Percentiles rank a stretch among this genome's conserved stretches.
Conservation (phyloP, 2,888 invertebrate species). For the Syritta pipiens region DNA sequence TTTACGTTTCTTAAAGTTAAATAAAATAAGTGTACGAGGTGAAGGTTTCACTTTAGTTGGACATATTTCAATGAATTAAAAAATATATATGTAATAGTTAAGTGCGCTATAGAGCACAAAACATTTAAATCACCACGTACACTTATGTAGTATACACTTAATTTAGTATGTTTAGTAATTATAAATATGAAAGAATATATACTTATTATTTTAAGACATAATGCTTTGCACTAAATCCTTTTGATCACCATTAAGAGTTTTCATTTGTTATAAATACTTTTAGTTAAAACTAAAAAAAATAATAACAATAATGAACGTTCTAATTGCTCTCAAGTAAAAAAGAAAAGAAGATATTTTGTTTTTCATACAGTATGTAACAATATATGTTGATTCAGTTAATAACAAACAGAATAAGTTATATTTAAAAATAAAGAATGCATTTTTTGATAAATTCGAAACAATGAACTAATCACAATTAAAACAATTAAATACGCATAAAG, state of each 20-base stretch:
- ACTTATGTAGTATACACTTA: constrained; percentile 45
- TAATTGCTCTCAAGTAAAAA: neutral
- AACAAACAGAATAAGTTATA: too few relatives aligned
- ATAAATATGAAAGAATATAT: constrained; percentile 68
- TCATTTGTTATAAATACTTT: constrained; percentile 51
- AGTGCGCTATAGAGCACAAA: neutral
- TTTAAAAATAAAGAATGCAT: too few relatives aligned
- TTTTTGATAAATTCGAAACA: too few relatives aligned
- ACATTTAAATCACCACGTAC: constrained; percentile 24
- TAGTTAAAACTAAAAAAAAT: constrained; percentile 10
- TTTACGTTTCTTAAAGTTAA: constrained; percentile 25
- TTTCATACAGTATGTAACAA: neutral
- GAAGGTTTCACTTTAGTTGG: constrained; percentile 14
- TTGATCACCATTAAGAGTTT: constrained; percentile 67
- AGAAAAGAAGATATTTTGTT: neutral
- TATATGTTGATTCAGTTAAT: neutral
- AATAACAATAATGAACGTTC: neutral
- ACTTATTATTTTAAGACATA: constrained; percentile 55
- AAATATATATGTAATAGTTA: neutral
- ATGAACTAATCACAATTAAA: too few relatives aligned
- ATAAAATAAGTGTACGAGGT: constrained; percentile 38
- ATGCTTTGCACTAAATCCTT: constrained; percentile 66
- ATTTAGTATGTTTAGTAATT: constrained; percentile 50
- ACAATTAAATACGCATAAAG: too few relatives aligned
- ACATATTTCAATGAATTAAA: constrained; percentile 10